Evolutionary conservation across 1,140 invertebrate genomes (phyloP), one percentile per base, ranked within the genome.

Genomic region (Drosophila guanche): DNA sequence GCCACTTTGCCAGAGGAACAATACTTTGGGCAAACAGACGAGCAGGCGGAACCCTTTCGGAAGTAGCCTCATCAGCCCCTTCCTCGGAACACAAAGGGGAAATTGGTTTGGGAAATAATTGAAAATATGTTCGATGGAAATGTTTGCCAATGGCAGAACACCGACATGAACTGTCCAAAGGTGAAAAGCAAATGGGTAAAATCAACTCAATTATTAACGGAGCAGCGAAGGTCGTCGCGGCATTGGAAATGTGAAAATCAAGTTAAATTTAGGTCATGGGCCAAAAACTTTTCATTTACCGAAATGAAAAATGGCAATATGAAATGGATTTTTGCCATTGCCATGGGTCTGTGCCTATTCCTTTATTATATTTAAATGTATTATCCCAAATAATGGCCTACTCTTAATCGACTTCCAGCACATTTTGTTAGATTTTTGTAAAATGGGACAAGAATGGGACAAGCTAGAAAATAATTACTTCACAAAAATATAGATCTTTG

Each of bases 81-180:
- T 43, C n/a, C 25, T 41, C 20, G 29, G 51, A 55, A 33, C 20
- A 56, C 66, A 56, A 73, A 60, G 56, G 43, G 54, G 29, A 76
- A 80, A 81, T 68, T 63, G 61, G 54, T 48, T 57, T 40, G 53
- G 55, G 51, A 74, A 66, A 76, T 85, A 85, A 85, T 85, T 86
- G 81, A 76, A 85, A 86, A 77, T 74, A 80, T 80, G 68, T 68
- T 85, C 76, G 23, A 70, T 70, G 68, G 48, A 77, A 80, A 62
- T 80, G 57, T 74, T 76, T 70, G 63, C 76, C 62, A 78, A 52
- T 59, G 33, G n/a, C 41, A 53, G 33, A 23, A 33, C 41, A 37
- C 16, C 23, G 48, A 60, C 48, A 68, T 54, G 52, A 58, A 40
- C 71, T 60, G 45, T 41, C 45, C 25, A 16, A 52, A 73, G 73